A percentile compares a stretch with the other conserved stretches of the same genome.
Evolutionary conservation across 2,113 vertebrate species (phyloP).

Genomic region (Datnioides undecimradiatus): DNA sequence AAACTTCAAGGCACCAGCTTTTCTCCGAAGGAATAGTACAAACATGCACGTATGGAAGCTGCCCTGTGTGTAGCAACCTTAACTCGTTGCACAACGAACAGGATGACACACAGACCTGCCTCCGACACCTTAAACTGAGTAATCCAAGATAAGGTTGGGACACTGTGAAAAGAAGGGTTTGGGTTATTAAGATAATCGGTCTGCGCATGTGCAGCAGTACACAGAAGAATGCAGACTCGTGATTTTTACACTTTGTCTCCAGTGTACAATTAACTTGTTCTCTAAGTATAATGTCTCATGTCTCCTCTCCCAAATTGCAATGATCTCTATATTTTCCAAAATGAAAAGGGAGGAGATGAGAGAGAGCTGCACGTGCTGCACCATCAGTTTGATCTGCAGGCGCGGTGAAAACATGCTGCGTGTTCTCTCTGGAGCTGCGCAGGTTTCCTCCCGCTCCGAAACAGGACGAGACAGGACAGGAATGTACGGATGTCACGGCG

Average conservation of each 20-base stretch:
- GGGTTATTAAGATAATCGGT: neutral
- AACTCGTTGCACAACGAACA: neutral
- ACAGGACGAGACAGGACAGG: conserved; percentile 47
- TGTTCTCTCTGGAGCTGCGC: neutral
- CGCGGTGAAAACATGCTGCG: neutral
- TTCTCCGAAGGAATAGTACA: neutral
- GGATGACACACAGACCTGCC: neutral
- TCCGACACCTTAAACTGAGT: neutral
- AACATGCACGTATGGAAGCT: too few species aligned
- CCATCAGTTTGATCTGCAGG: neutral
- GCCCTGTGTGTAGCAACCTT: neutral
- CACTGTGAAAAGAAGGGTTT: neutral
- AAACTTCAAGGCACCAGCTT: neutral
- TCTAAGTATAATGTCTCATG: neutral
- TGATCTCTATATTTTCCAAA: neutral
- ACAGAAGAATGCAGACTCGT: neutral
- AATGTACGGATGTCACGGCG: neutral
- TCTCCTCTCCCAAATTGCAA: neutral
- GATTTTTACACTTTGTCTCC: neutral
- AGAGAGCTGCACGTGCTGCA: neutral
- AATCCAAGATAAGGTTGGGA: neutral
- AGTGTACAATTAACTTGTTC: neutral
- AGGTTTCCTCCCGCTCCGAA: neutral
- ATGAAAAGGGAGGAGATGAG: neutral
- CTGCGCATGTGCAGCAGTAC: neutral